These are phyloP conservation scores for Epistrophe eligans DNA, from an alignment of 2,888 invertebrate genomes.

Conservation along the genomic window DNA sequence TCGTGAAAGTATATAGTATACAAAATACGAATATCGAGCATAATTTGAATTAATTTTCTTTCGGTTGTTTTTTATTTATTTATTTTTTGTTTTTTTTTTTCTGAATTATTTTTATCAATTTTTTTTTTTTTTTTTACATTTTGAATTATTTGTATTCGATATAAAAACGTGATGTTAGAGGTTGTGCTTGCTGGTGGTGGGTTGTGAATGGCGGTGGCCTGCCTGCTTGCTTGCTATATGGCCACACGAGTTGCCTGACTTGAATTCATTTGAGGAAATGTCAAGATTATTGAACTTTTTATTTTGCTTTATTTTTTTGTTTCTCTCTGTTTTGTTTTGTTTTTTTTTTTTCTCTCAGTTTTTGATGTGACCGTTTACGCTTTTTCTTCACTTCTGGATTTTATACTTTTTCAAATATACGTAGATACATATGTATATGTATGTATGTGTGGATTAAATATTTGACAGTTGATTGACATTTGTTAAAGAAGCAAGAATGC, in stretches of 20 bases:
- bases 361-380: conserved; percentile 31
- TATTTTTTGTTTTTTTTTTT: background rate
- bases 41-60: conserved; percentile 29
- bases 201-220: conserved; percentile 22
- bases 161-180: conserved; percentile 23
- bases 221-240: background rate
- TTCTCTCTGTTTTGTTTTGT: conserved; percentile 29
- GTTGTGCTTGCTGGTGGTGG: background rate
- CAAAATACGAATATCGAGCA: conserved; percentile 27
- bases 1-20: conserved; percentile 38
- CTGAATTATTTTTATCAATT: background rate
- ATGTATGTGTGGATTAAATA: background rate
- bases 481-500: background rate
- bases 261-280: conserved; percentile 56
- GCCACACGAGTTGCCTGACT: conserved; percentile 31
- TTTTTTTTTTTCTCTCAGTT: background rate
- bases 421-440: too few relatives aligned
- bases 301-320: background rate
- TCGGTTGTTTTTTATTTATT: background rate
- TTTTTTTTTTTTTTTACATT: conserved; percentile 6
- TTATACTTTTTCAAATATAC: background rate
- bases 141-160: conserved; percentile 15
- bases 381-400: background rate
- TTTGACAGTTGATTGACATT: conserved; percentile 57
- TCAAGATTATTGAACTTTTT: conserved; percentile 62